Evolutionary conservation across 2,888 invertebrate species (phyloP), one percentile per base, ranked within the genome.

Genomic region (Chloroclysta siterata): DNA sequence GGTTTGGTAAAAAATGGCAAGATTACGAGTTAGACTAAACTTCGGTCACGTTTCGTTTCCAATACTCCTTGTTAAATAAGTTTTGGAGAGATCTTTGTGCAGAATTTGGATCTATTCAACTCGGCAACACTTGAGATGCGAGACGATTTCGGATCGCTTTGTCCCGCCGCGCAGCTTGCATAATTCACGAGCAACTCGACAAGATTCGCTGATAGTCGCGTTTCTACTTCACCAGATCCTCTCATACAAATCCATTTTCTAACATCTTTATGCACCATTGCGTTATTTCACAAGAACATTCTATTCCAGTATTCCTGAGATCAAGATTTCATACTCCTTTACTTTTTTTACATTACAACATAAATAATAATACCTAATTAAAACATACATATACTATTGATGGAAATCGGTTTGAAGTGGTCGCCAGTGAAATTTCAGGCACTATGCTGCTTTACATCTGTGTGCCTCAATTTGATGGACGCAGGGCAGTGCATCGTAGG

Each of bases 61-160:
- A 39, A 17, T 41, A 39, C 15, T 52, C 22, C 22, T 52, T 22
- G 39, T 15, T 36, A 51, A 36, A 39, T 52, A 36, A 52, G 53
- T 53, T 53, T 8, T 42, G 13, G 7, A 36, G n/a, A 53, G 41
- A 53, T 22, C 39, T 28, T 22, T 28, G 41, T 28, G 42, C 42
- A 11, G 53, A 28, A 42, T 53, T 53, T 42, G 17, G 42, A 53
- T 53, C 28, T 28, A 14, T 53, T 41, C 42, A 53, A 53, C 8
- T 42, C 10, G 0, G 22, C 28, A 41, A 41, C 28, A 28, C 8
- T 42, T 7, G 28, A 42, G 41, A 42, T 42, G 42, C 42, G 53
- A 11, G 41, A 28, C 28, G 53, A 53, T 42, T 42, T 13, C 8
- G 10, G 22, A 42, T 42, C 53, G 53, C 42, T 53, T 53, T 53